Evolutionary conservation across 1,140 invertebrate species (phyloP), one percentile per base, ranked within the genome.

Genomic region (Stratiolaelaps scimitus): DNA sequence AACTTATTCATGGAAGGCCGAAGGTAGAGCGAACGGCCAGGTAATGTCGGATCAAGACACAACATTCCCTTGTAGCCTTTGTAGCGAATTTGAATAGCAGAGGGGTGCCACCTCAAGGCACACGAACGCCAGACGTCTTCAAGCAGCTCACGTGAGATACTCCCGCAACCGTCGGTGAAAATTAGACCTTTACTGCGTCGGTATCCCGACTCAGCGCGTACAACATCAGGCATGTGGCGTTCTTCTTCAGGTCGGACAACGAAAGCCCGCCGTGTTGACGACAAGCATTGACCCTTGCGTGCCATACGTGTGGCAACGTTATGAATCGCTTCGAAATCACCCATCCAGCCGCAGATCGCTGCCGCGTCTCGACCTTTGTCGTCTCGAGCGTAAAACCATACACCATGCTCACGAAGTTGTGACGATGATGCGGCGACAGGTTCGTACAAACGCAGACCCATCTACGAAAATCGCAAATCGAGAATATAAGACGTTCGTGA

Each of bases 191-290:
- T 72, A 71, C 15, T 64, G 65, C 45, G 64, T 69, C 20, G 44
- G 45, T 13, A 43, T 56, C 7, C 34, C 7, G 15, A 68, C 19
- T n/a, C 28, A 15, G 43, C 46, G 43, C 67, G 56, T 20, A 30
- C 68, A 10, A 66, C 34, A 40, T 40, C 10, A 17, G 43, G 17
- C 26, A 67, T 56, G 43, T 48, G 17, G 20, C 68, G 20, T 15
- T 68, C 64, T 28, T 69, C 47, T 15, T 69, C 46, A 85, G 64
- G 82, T 74, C 1, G 83, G 81, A 74, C 85, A 87, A 71, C 84
- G 82, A 0, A 83, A 83, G 6, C 86, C 86, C 30, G 81, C 77
- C 72, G 88, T 87, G 64, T 77, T 74, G 19, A 83, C 81, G 64
- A 86, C 73, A 74, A 74, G 53, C 70, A 70, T 45, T 74, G 72